These are phyloP conservation scores for Cephonodes hylas DNA, from an alignment of 2,888 invertebrate species.

Conservation along the genomic window DNA sequence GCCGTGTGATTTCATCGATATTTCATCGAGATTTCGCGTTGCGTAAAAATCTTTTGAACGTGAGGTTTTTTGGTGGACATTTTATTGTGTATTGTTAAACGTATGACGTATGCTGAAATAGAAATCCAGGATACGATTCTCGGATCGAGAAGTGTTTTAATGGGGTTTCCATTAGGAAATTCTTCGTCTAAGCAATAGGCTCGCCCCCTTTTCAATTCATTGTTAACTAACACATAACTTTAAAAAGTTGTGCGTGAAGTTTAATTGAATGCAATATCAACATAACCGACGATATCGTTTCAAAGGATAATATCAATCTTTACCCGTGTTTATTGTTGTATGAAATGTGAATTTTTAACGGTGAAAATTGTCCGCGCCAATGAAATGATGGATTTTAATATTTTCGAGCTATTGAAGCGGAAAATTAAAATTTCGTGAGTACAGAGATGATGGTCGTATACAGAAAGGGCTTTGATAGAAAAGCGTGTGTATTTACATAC, in stretches of 20 bases:
- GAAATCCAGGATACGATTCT: too few species aligned
- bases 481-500: too few species aligned
- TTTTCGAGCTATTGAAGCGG: slow-evolving; percentile 29
- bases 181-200: too few species aligned
- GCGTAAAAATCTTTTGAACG: not conserved
- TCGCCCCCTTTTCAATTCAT: too few species aligned
- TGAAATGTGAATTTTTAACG: slow-evolving; percentile 4
- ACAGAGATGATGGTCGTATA: too few species aligned
- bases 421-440: slow-evolving; percentile 31
- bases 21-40: not conserved
- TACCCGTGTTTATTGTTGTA: not conserved
- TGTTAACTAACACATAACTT: too few species aligned
- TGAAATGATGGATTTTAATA: slow-evolving; percentile 24
- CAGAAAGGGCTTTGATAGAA: not conserved
- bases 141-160: too few species aligned
- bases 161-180: too few species aligned
- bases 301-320: not conserved
- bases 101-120: too few species aligned
- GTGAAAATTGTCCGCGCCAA: slow-evolving; percentile 22
- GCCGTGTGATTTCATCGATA: not conserved
- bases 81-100: not conserved
- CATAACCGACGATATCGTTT: not conserved
- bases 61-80: not conserved
- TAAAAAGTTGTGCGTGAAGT: too few species aligned
- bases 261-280: not conserved